These are phyloP conservation scores for Falco rusticolus DNA, from an alignment of 2,797 vertebrate genomes.

Conservation along the genomic window DNA sequence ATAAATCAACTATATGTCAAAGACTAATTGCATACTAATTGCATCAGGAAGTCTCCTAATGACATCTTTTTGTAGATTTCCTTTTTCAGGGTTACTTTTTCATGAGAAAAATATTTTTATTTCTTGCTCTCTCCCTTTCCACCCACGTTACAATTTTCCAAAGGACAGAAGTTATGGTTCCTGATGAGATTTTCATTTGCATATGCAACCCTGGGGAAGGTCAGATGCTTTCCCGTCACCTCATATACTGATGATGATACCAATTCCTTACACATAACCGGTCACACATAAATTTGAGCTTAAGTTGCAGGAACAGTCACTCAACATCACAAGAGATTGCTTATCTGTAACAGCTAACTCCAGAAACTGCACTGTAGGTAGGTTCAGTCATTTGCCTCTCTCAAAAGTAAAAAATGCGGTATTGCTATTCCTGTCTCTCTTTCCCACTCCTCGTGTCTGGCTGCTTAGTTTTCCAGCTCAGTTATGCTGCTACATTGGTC, in stretches of 20 bases:
- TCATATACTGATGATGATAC: background rate
- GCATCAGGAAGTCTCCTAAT: background rate
- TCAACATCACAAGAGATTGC: accelerated
- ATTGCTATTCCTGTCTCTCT: background rate
- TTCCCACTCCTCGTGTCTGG: background rate
- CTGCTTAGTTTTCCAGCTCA: slow-evolving; percentile 1
- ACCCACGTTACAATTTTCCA: background rate
- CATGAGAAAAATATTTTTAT: background rate
- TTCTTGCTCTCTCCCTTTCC: background rate
- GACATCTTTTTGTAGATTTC: background rate
- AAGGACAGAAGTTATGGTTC: background rate
- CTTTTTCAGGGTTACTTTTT: background rate
- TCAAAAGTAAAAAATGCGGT: background rate
- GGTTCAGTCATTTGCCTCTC: background rate
- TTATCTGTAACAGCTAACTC: background rate
- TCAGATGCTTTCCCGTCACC: background rate
- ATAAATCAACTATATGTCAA: background rate
- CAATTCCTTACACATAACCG: background rate
- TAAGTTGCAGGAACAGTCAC: background rate
- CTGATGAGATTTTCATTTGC: background rate
- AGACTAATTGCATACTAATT: background rate
- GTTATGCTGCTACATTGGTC: background rate
- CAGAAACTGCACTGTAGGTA: background rate
- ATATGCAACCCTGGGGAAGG: background rate
- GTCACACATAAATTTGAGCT: background rate